Base-by-base conservation (phyloP, 2,888 invertebrate species). In the Junonia oenone region DNA sequence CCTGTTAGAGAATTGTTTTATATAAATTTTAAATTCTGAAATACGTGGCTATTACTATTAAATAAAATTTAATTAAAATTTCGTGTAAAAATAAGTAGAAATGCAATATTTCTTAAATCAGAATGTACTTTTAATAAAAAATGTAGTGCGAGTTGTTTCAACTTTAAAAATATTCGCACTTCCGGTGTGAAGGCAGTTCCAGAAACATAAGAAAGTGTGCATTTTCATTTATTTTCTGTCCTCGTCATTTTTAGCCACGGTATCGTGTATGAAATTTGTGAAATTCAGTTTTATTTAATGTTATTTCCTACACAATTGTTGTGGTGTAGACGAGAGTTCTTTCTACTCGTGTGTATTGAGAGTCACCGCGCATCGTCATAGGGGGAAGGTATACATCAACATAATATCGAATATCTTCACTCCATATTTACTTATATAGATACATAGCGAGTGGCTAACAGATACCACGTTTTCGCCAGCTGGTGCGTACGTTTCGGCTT, bases 391-490 rank as follows among this genome's bases (percentile, higher is more conserved):
- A 81, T 71, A 72, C 75, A 75, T 68, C 72, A 69, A 79, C 75
- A 77, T 78, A 79, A 75, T 85, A 83, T 81, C 80, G 76, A 78
- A 83, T 84, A 78, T 78, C 81, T 80, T 73, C 69, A 75, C 72
- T 79, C 80, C 79, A 81, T 87, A 83, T 82, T 82, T 82, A 81
- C 71, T 70, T 72, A 75, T 78, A 72, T 74, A 78, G 69, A 67
- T 75, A 73, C 72, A 63, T 68, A 73, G 68, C 64, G 73, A 71
- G 68, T 73, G 72, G 72, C 70, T 69, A 71, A 75, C 77, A 80
- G 75, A 75, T 73, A 87, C 88, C 90, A 90, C 90, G 90, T 90
- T 90, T 88, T 86, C 72, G 81, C 87, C 90, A 90, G 88, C 90
- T 90, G 90, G 89, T 86, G 79, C 78, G 83, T 83, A 79, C 79